A percentile compares a stretch with the other conserved stretches of the same genome.
These are phyloP conservation scores for Ptiloglossa arizonensis DNA, from an alignment of 1,140 invertebrate genomes.

Conservation along the genomic window DNA sequence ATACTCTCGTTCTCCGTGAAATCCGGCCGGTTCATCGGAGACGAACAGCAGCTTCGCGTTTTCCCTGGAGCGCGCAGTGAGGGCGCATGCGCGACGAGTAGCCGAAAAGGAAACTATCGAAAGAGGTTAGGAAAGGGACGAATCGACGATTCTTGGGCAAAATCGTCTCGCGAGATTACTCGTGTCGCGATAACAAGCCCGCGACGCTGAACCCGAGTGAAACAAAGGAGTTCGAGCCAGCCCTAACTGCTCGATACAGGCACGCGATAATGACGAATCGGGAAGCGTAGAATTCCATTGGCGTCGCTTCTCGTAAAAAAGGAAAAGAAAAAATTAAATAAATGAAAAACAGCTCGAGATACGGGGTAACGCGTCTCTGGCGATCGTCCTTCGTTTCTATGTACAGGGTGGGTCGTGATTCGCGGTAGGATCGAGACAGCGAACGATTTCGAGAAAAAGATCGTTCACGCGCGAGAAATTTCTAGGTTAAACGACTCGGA, in stretches of 20 bases:
- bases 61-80: too few species aligned
- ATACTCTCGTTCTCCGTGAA: too few species aligned
- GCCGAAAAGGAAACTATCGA: too few species aligned
- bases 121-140: too few species aligned
- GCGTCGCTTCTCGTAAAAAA: conserved; percentile 31
- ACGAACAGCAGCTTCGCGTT: too few species aligned
- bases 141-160: conserved; percentile 22
- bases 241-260: conserved; percentile 47
- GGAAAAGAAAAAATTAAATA: too few species aligned
- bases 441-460: neutral
- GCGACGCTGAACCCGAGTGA: conserved; percentile 38
- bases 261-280: conserved; percentile 40
- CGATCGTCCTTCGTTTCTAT: conserved; percentile 19
- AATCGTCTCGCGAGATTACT: conserved; percentile 22
- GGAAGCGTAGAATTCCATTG: conserved; percentile 29
- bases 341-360: conserved; percentile 1
- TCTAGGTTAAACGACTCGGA: too few species aligned
- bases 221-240: conserved; percentile 48
- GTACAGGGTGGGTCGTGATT: conserved; percentile 4
- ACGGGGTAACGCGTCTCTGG: conserved; percentile 18
- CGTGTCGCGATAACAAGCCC: conserved; percentile 29
- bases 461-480: too few species aligned
- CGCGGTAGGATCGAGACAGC: neutral
- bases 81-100: too few species aligned
- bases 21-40: too few species aligned